Base-by-base conservation (phyloP, 1,140 invertebrate genomes). In the Anastrepha ludens region DNA sequence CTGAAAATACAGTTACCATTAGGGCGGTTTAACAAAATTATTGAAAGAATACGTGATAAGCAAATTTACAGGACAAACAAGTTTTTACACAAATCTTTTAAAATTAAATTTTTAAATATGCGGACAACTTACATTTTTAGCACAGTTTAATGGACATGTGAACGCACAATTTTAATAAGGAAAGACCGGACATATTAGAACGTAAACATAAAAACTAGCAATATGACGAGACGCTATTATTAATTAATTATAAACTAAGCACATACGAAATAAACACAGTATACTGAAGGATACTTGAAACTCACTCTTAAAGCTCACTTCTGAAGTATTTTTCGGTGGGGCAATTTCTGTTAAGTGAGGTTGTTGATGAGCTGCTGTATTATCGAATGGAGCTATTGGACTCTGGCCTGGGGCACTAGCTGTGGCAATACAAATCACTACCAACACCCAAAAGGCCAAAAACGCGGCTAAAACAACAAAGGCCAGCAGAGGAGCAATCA, bases 401-500 rank as follows among this genome's bases (percentile, higher is more conserved):
- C 89, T 92, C 62, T 94, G 92, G 6, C 93, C 94, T 0, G 94
- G 94, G 86, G 94, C 94, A 87, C 94, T 94, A 29, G 95, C 94
- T 0, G 95, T 95, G 3, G 95, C 95, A 67, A 96, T 91, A 89
- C 95, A 95, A n/a, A 95, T 96, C 89, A 98, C 95, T 60, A 98
- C 96, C 55, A 95, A 94, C 2, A 98, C 94, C 98, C 98, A 99
- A 94, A 97, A 97, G 64, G 96, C 93, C 89, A 98, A 96, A 92
- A 98, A 98, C 64, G 96, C 88, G 47, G 97, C 93, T 0, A 99
- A 94, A 78, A 96, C 95, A 70, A 97, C 88, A 91, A 98, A 98
- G 0, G 98, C 98, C 87, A 98, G 94, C 1, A 99, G 91, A 1
- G 98, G 98, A 91, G 98, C 98, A 39, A 98, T 94, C 90, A 98